phyloP scores from a whole-genome alignment of 2,113 vertebrate genomes.

The Cardinalis cardinalis region DNA sequence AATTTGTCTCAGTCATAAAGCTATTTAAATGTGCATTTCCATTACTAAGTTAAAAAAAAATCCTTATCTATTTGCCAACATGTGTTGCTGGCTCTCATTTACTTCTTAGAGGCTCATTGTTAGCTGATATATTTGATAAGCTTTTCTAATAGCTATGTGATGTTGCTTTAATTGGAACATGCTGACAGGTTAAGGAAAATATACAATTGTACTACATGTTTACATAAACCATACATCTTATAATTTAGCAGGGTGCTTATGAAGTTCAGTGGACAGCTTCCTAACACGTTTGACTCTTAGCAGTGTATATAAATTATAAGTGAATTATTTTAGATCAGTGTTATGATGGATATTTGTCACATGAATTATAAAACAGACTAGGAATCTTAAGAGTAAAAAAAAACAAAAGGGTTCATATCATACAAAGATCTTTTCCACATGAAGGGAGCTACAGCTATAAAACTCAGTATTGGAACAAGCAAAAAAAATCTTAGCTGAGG shows the following conservation, averaged over 20 bases:
- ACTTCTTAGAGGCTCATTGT: slow-evolving; percentile 23
- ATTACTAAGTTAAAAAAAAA: slow-evolving; percentile 6
- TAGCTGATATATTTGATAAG: slow-evolving; percentile 23
- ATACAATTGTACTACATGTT: neutral
- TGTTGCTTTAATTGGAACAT: slow-evolving; percentile 28
- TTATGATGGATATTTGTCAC: neutral
- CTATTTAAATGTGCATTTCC: slow-evolving; percentile 6
- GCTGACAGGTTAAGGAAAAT: neutral
- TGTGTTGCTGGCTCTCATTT: neutral
- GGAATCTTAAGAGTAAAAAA: neutral
- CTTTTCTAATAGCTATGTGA: slow-evolving; percentile 21
- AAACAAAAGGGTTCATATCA: neutral
- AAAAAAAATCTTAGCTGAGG: neutral
- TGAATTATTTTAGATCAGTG: neutral
- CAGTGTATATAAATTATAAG: neutral
- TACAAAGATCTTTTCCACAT: neutral
- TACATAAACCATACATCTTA: neutral
- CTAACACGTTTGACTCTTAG: neutral
- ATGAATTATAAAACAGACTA: neutral
- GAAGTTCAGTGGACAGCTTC: neutral
- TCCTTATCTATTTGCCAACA: neutral
- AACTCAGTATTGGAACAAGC: neutral
- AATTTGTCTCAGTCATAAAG: slow-evolving; percentile 24
- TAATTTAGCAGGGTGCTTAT: neutral
- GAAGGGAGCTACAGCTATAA: neutral